Conservation (phyloP, 2,888 invertebrate species). For the Drosophila algonquin region DNA sequence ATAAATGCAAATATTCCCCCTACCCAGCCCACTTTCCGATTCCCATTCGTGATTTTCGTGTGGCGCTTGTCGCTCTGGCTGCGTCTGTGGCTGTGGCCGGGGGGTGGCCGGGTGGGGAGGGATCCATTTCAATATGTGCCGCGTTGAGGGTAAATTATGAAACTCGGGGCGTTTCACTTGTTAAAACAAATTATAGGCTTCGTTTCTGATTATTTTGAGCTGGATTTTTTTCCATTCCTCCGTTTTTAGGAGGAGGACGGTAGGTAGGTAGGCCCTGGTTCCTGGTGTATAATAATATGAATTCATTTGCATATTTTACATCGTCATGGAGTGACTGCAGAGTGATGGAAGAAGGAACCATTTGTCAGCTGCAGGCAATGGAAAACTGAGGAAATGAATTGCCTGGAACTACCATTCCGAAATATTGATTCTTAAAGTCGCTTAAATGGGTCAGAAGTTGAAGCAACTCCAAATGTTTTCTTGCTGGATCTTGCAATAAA, state of each 20-base stretch:
- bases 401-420: slow-evolving; percentile 14
- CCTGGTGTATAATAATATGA: slow-evolving; percentile 62
- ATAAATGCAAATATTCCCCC: slow-evolving; percentile 49
- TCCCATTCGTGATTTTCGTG: slow-evolving; percentile 16
- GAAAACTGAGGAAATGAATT: slow-evolving; percentile 13
- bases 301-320: slow-evolving; percentile 70
- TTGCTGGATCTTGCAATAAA: not conserved
- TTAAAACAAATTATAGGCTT: slow-evolving; percentile 77
- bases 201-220: slow-evolving; percentile 70
- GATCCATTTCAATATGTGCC: slow-evolving; percentile 51
- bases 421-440: slow-evolving; percentile 21
- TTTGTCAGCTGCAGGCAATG: slow-evolving; percentile 12
- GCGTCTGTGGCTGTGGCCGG: not conserved
- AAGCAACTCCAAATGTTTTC: slow-evolving; percentile 2
- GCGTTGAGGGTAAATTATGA: slow-evolving; percentile 58
- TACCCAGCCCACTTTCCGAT: not conserved
- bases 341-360: slow-evolving; percentile 4
- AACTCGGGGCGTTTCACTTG: slow-evolving; percentile 76
- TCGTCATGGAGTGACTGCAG: slow-evolving; percentile 23
- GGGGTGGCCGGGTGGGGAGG: not conserved
- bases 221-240: slow-evolving; percentile 9
- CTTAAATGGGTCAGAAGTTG: slow-evolving; percentile 36
- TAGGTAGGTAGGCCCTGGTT: slow-evolving; percentile 26
- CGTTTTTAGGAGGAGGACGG: slow-evolving; percentile 2
- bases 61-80: slow-evolving; percentile 48